Conservation (phyloP, 1,140 invertebrate species). For the Camponotus pennsylvanicus region DNA sequence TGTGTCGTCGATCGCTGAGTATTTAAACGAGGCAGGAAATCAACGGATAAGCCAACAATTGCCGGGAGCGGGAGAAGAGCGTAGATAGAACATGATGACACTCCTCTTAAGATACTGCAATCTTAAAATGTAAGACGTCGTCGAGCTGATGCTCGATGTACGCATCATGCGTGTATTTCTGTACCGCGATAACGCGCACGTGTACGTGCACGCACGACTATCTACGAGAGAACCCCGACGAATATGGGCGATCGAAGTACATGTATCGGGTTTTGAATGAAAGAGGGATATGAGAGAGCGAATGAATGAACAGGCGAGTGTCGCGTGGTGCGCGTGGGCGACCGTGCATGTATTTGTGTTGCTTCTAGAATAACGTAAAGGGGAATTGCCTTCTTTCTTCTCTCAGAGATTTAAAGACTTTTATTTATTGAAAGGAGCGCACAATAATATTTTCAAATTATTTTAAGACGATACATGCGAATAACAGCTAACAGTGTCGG, state of each 20-base stretch:
- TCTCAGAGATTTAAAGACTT: no score
- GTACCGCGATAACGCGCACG: slow-evolving; percentile 33
- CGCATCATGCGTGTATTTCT: slow-evolving; percentile 13
- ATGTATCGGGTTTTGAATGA: slow-evolving; percentile 71
- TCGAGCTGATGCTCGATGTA: background rate
- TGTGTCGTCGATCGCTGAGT: background rate
- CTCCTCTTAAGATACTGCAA: slow-evolving; percentile 7
- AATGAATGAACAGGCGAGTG: slow-evolving; percentile 72
- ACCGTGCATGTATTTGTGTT: background rate
- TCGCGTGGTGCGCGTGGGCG: slow-evolving; percentile 68
- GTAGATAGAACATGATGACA: slow-evolving; percentile 16
- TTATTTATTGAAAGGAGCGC: no score
- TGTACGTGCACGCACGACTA: slow-evolving; percentile 29
- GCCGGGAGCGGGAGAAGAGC: slow-evolving; percentile 4
- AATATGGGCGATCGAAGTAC: background rate
- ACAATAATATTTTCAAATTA: no score
- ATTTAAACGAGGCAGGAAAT: slow-evolving; percentile 29
- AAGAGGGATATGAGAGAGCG: slow-evolving; percentile 69
- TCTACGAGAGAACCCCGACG: slow-evolving; percentile 13
- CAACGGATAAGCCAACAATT: slow-evolving; percentile 19
- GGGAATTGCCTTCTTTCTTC: no score
- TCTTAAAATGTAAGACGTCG: background rate
- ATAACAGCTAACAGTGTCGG: background rate
- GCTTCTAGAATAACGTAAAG: background rate
- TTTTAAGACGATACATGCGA: no score